These are phyloP conservation scores for Caenorhabditis parvicauda DNA, from an alignment of 2,888 invertebrate genomes.

Conservation along the genomic window DNA sequence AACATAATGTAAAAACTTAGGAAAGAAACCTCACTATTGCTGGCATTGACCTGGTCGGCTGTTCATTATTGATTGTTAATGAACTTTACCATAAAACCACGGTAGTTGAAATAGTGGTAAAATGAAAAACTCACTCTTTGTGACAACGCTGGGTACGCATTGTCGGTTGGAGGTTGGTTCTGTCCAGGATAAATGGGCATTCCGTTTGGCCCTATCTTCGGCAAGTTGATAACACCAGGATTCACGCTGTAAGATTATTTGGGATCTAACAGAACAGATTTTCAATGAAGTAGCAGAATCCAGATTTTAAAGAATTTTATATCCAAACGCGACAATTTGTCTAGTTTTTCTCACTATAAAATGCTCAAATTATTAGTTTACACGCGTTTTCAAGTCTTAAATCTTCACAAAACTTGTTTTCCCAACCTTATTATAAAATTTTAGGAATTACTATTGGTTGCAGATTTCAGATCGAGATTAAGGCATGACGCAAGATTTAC, in stretches of 20 bases:
- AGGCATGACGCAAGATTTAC: too few species aligned
- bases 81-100: conserved; percentile 12
- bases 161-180: background rate
- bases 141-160: conserved; percentile 32
- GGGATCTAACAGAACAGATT: background rate
- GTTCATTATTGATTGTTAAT: background rate
- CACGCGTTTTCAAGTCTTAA: too few species aligned
- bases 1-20: too few species aligned
- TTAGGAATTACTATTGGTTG: too few species aligned
- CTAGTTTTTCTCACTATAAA: too few species aligned
- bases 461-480: too few species aligned
- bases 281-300: background rate
- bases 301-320: too few species aligned
- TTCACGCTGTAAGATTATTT: conserved; percentile 11
- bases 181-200: conserved; percentile 28
- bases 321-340: too few species aligned
- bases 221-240: conserved; percentile 34
- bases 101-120: conserved; percentile 1
- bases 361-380: too few species aligned
- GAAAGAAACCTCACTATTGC: too few species aligned
- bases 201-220: conserved; percentile 44
- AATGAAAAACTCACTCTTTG: conserved; percentile 28
- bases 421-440: too few species aligned
- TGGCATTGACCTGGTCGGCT: conserved; percentile 2
- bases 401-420: too few species aligned